Base-by-base conservation (phyloP, 2,888 invertebrate species). In the Pristionchus fissidentatus region DNA sequence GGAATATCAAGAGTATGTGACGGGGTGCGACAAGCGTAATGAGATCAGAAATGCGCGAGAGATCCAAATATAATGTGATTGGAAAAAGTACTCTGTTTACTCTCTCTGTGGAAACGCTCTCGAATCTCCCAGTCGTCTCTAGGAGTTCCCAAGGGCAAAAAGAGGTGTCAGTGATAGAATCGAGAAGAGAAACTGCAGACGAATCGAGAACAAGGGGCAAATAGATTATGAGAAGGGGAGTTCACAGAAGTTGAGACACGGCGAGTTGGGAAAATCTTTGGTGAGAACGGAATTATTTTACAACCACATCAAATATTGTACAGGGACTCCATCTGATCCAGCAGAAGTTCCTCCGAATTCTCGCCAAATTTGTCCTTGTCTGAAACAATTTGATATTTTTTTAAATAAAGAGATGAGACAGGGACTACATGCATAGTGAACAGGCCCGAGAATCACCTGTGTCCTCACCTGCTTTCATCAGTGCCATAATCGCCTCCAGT, bases 301-400 rank as follows among this genome's bases (percentile, higher is more conserved):
- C 19, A 15, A 15, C 10, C 13, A 19, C 0, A 29, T 43, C 78
- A 90, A 73, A 88, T 87, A n/a, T 87, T 87, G 84, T 91, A 91
- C 66, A 91, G 85, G 62, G 49, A 52, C 38, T 90, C 89, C 85
- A 91, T 84, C 83, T 91, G 91, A 32, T 91, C 90, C 52, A 87
- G 85, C n/a, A 91, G 87, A 29, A 91, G 89, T 8, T 86, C 88
- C 57, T 90, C 88, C 62, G 84, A 86, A 49, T 85, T 81, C 84
- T 90, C 87, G 29, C 91, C 91, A 83, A 91, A 91, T 84, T 91
- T 91, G 32, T 90, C 89, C 77, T 88, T 86, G 77, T 91, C 49
- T 88, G 84, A 85, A 89, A 78, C 10, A 15, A 19, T 49, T 49
- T 49, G 13, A 49, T 15, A 49, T n/a, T n/a, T n/a, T n/a, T n/a